Conservation (phyloP, 2,888 invertebrate species). For the Pterobdella sp. region DNA sequence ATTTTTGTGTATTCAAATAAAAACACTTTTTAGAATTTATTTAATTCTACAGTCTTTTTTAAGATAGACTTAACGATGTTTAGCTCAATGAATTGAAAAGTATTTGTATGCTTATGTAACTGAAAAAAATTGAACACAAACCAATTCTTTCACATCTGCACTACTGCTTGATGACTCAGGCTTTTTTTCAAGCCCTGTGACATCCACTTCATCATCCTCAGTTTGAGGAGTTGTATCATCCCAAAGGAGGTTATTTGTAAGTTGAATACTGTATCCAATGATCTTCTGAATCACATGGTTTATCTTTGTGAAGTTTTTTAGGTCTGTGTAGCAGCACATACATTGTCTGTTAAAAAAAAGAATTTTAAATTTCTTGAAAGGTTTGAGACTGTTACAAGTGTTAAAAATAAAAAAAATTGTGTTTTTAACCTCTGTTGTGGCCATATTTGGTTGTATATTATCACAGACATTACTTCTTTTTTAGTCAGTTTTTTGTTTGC, state of each 20-base stretch:
- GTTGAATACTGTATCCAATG: constrained; percentile 71
- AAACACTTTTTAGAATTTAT: background rate
- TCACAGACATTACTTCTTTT: constrained; percentile 72
- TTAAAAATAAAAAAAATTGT: background rate
- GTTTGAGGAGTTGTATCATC: constrained; percentile 32
- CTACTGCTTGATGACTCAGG: background rate
- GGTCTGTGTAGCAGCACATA: constrained; percentile 86
- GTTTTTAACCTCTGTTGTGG: constrained; percentile 62
- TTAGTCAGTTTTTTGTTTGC: constrained; percentile 44
- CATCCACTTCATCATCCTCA: constrained; percentile 33
- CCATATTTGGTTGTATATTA: constrained; percentile 79
- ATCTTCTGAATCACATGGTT: constrained; percentile 80
- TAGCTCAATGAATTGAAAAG: background rate
- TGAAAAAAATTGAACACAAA: background rate
- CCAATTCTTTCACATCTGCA: too few relatives aligned
- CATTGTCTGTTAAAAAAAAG: constrained; percentile 66
- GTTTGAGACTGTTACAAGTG: background rate
- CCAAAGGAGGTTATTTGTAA: constrained; percentile 55
- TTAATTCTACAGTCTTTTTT: background rate
- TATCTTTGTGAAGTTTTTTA: constrained; percentile 82
- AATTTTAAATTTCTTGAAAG: background rate
- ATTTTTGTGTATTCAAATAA: background rate
- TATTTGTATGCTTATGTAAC: too few relatives aligned
- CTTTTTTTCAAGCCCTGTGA: constrained; percentile 36
- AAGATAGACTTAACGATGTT: background rate